Percentiles rank a stretch among this genome's conserved stretches.
phyloP scores from a whole-genome alignment of 2,797 vertebrate species.

The Syngnathus rostellatus region DNA sequence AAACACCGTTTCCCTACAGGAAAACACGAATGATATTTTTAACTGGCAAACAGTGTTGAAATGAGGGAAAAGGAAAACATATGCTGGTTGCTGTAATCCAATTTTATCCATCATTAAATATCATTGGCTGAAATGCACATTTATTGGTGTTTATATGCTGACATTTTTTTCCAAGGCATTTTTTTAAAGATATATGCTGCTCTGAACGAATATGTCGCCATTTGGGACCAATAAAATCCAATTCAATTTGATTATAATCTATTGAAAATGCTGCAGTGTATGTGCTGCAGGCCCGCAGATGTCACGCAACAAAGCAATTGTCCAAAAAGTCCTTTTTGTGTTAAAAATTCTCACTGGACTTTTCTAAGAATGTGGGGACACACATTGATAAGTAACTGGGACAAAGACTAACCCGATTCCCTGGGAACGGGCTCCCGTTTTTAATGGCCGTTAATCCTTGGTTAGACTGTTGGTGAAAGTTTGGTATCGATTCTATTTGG shows the following conservation, averaged over 20 bases:
- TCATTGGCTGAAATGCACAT: too few relatives aligned
- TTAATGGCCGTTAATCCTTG: slow-evolving; percentile 9
- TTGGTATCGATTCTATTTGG: slow-evolving; percentile 7
- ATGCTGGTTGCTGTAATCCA: background rate
- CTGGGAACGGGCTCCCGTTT: slow-evolving; percentile 6
- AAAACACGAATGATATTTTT: background rate
- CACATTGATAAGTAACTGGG: background rate
- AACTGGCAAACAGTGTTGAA: background rate
- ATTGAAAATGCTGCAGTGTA: background rate
- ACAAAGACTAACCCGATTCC: slow-evolving; percentile 6
- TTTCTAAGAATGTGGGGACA: background rate
- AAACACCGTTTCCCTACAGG: background rate
- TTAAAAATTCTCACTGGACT: background rate
- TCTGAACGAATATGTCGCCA: background rate
- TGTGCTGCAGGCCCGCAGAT: too few relatives aligned
- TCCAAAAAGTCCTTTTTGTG: background rate
- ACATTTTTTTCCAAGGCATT: too few relatives aligned
- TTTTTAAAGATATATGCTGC: too few relatives aligned
- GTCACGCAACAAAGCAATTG: background rate
- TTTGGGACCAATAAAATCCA: background rate
- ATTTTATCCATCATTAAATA: background rate
- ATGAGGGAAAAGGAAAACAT: background rate
- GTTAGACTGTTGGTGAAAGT: background rate
- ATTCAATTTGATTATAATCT: background rate
- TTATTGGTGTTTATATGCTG: too few relatives aligned